Percentiles rank a stretch among this genome's conserved stretches.
Evolutionary conservation across 1,140 invertebrate species (phyloP).

Genomic region (Drosophila baimaii): DNA sequence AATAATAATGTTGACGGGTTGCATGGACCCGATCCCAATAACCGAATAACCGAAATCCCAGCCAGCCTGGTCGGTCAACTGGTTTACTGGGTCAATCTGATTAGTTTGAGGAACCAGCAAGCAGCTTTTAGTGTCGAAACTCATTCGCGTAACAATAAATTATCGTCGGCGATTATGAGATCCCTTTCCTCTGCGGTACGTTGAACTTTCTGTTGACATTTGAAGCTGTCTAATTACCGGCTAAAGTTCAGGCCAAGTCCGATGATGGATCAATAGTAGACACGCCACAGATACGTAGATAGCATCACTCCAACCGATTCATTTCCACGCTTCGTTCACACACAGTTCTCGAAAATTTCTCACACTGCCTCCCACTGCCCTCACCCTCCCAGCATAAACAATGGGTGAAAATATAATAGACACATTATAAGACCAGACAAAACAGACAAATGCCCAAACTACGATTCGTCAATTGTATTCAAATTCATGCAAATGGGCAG

Average conservation of each 20-base stretch:
- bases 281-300: conserved; percentile 58
- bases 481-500: conserved; percentile 79
- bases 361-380: conserved; percentile 33
- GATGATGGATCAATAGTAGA: conserved; percentile 72
- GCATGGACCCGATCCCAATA: conserved; percentile 56
- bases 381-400: conserved; percentile 31
- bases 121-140: conserved; percentile 65
- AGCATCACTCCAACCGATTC: conserved; percentile 27
- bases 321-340: conserved; percentile 70
- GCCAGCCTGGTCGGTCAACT: conserved; percentile 53
- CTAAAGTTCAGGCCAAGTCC: conserved; percentile 68
- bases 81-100: conserved; percentile 81
- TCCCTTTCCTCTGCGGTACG: conserved; percentile 26
- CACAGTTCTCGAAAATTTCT: conserved; percentile 60
- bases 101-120: conserved; percentile 51
- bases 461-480: conserved; percentile 83
- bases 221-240: conserved; percentile 72
- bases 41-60: conserved; percentile 41
- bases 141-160: conserved; percentile 79
- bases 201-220: conserved; percentile 82
- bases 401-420: conserved; percentile 71
- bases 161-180: conserved; percentile 75
- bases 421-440: conserved; percentile 73
- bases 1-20: conserved; percentile 82
- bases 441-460: conserved; percentile 68